Evolutionary conservation across 2,797 vertebrate genomes (phyloP), one percentile per base, ranked within the genome.

Genomic region (Taeniopygia guttata): DNA sequence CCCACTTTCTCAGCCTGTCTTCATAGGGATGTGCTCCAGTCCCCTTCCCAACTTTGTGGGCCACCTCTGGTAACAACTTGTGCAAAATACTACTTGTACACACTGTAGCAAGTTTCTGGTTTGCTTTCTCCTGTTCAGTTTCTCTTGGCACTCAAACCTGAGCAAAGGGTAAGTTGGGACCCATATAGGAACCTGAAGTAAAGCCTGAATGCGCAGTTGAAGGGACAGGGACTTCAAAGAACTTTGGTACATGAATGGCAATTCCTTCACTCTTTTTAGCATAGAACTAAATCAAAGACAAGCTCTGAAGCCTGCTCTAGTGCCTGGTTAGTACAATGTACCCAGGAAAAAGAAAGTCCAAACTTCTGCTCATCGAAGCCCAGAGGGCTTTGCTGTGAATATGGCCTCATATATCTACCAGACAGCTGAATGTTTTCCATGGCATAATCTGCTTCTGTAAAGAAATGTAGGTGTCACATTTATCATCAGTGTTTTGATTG

Each of bases 401-500:
- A 90, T 62, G 91, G 95, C 90, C 85, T 90, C 20, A 7, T 81
- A 62, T 51, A 91, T 86, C 85, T 96, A 92, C 89, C 88, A 96
- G 58, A 54, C 80, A 90, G 90, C 70, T 73, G 81, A 93, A 84
- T 67, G 36, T 45, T 94, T 90, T 92, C 95, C 94, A 93, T 74
- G 86, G 96, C 17, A 2, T 94, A 96, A 95, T 95, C 92, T 62
- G 80, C 93, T 96, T 96, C 96, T 94, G 84, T 77, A 93, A 97
- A 96, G 95, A 96, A 96, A 97, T 26, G 46, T 7, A 95, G 95
- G 67, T 89, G 74, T 89, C 77, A 56, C 18, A 55, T 95, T 97
- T 96, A 96, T 88, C 86, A 84, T 72, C 89, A 96, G 84, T 22
- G 49, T 96, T 97, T 96, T 97, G 91, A 96, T 75, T 96, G 93